Evolutionary conservation across 2,797 vertebrate species (phyloP), one percentile per base, ranked within the genome.

Genomic region (Saxicola maurus): DNA sequence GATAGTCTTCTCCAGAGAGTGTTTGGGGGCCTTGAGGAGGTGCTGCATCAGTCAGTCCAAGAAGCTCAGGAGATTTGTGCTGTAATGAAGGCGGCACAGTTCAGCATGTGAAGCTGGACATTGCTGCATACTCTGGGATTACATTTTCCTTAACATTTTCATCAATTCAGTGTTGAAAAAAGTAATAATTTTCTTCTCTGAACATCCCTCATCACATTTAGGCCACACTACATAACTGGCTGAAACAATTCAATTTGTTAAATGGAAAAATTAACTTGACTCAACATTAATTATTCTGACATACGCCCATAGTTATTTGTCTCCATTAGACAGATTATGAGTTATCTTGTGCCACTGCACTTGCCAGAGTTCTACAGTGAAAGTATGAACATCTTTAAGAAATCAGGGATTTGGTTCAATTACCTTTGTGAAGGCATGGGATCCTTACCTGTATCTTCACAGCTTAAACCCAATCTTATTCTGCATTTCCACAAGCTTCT

Each of bases 201-300:
- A 87, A 71, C 38, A 68, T 49, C 16, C 56, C 37, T 82, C 62
- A 55, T 37, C 2, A 11, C 64, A 68, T 79, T 86, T 83, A 61
- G 46, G 45, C 48, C 52, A 60, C 0, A 1, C 49, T 84, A 55
- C 12, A 13, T 49, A 83, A 93, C 81, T 60, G 93, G 74, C 48
- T 76, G 80, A 88, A 95, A 89, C 71, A 87, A 87, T 86, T 86
- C 33, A 51, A 62, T 92, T 87, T 93, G 49, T 93, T 76, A 93
- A 89, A 93, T 84, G 67, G 94, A 72, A 89, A 89, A 87, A 75
- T 79, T 80, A 82, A 87, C 45, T 80, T 78, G 87, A 77, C 61
- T 82, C 38, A 68, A 62, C 40, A 33, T 37, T 66, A 86, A 94
- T 92, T 80, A 89, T 84, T 83, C 37, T 89, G 80, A 87, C 73